phyloP scores from a whole-genome alignment of 1,140 invertebrate species.

The Kradibia gibbosae region DNA sequence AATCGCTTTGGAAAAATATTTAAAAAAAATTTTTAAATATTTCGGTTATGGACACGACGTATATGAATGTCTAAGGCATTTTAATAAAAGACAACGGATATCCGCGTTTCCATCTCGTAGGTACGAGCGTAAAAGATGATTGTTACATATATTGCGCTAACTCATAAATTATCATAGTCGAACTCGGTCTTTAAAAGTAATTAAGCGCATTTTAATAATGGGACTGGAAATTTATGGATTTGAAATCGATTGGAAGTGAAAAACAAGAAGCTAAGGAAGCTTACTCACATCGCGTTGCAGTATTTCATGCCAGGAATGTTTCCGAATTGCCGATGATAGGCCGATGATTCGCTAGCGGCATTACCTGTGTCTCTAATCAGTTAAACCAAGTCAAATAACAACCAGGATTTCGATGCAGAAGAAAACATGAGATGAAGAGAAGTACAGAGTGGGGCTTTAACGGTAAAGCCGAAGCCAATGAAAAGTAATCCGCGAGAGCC shows the following conservation, averaged over 20 bases:
- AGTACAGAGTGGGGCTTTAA: not conserved
- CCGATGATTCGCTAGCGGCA: not conserved
- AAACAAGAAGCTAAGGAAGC: not conserved
- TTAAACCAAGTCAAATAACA: conserved; percentile 16
- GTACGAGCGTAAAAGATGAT: too few species aligned
- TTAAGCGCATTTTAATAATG: not conserved
- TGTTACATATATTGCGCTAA: too few species aligned
- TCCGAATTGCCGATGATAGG: not conserved
- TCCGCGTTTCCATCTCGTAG: too few species aligned
- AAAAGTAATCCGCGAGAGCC: not conserved
- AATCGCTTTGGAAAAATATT: too few species aligned
- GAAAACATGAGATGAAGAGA: too few species aligned
- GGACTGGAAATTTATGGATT: not conserved
- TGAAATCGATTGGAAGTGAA: not conserved
- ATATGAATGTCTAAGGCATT: too few species aligned
- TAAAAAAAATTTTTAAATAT: too few species aligned
- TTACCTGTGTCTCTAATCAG: conserved; percentile 9
- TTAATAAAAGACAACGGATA: too few species aligned
- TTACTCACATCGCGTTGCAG: not conserved
- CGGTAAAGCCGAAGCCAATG: not conserved
- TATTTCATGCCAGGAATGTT: not conserved
- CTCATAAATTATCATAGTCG: not conserved
- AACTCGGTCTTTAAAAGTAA: conserved; percentile 7
- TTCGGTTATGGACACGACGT: too few species aligned
- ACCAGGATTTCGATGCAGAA: too few species aligned